Conservation (phyloP, 2,888 invertebrate species). For the Acanthosepion esculentum region DNA sequence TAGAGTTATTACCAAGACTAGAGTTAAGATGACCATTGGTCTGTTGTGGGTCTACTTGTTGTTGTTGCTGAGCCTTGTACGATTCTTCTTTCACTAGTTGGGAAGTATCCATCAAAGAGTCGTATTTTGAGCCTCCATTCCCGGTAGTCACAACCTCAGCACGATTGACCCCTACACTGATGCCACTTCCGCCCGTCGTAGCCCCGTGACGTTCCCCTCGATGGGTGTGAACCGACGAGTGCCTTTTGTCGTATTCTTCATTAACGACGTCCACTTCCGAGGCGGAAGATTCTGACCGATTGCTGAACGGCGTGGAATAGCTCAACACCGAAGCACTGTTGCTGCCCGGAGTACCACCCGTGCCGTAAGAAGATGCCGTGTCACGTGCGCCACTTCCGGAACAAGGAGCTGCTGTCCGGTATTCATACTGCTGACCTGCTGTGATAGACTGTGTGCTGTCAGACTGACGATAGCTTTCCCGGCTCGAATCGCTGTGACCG, state of each 20-base stretch:
- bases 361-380: slow-evolving; percentile 58
- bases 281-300: slow-evolving; percentile 73
- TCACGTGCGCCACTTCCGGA: slow-evolving; percentile 68
- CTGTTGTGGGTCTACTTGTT: slow-evolving; percentile 51
- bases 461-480: slow-evolving; percentile 53
- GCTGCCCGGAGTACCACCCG: slow-evolving; percentile 50
- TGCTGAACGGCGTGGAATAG: slow-evolving; percentile 68
- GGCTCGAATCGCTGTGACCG: slow-evolving; percentile 54
- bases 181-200: slow-evolving; percentile 1
- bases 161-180: neutral
- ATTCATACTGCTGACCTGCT: slow-evolving; percentile 52
- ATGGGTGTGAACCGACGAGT: slow-evolving; percentile 50
- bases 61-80: slow-evolving; percentile 51
- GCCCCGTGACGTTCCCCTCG: slow-evolving; percentile 48
- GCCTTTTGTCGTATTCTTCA: slow-evolving; percentile 64
- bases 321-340: neutral
- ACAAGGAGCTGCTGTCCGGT: slow-evolving; percentile 60
- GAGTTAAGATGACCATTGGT: slow-evolving; percentile 51
- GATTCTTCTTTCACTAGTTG: slow-evolving; percentile 55
- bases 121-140: slow-evolving; percentile 51
- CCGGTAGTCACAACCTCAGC: slow-evolving; percentile 24
- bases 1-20: slow-evolving; percentile 53
- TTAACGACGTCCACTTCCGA: slow-evolving; percentile 73
- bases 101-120: slow-evolving; percentile 53
- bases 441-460: slow-evolving; percentile 54